phyloP scores from a whole-genome alignment of 2,113 vertebrate species.

The Brachypteracias leptosomus region DNA sequence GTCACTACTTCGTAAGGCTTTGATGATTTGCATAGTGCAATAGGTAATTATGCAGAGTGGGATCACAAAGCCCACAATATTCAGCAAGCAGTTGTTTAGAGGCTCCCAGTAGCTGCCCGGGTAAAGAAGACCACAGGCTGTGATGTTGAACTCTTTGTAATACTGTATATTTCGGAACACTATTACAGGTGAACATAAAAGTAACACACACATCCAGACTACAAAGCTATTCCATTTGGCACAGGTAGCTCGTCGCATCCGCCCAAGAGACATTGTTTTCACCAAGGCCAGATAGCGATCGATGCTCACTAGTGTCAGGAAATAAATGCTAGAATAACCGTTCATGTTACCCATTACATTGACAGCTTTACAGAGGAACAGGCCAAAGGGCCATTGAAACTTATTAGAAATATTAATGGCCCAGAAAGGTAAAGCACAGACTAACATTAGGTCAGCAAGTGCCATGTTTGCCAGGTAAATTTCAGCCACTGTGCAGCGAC shows the following conservation, averaged over 20 bases:
- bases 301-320: constrained; percentile 87
- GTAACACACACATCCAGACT: constrained; percentile 81
- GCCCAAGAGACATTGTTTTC: constrained; percentile 87
- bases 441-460: constrained; percentile 84
- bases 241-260: constrained; percentile 79
- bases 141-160: constrained; percentile 47
- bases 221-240: constrained; percentile 85
- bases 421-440: constrained; percentile 91
- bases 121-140: constrained; percentile 78
- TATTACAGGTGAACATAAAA: constrained; percentile 80
- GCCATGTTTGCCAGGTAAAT: constrained; percentile 92
- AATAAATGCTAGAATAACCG: constrained; percentile 86
- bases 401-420: constrained; percentile 79
- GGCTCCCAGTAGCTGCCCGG: constrained; percentile 59
- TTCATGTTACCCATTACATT: constrained; percentile 83
- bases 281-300: constrained; percentile 93
- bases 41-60: constrained; percentile 82
- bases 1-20: constrained; percentile 72
- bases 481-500: constrained; percentile 88
- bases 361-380: constrained; percentile 82
- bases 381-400: constrained; percentile 89
- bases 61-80: constrained; percentile 83
- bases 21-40: constrained; percentile 82
- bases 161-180: constrained; percentile 73
- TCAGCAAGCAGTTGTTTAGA: constrained; percentile 76